phyloP scores from a whole-genome alignment of 2,113 vertebrate genomes.

The Psettodes erumei region DNA sequence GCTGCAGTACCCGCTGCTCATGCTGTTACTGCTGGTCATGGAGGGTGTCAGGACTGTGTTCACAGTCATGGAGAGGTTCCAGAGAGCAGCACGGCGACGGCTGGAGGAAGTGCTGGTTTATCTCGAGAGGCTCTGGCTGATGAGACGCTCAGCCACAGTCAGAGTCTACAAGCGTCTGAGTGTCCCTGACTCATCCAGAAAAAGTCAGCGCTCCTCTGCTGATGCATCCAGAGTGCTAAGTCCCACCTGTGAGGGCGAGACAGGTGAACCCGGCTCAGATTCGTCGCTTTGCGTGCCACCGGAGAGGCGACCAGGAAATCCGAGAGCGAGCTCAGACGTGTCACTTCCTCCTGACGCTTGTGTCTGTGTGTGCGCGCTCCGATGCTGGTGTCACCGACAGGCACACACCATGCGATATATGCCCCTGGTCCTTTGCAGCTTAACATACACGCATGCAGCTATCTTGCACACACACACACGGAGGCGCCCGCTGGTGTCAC shows the following conservation, averaged over 20 bases:
- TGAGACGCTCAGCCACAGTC: constrained; percentile 44
- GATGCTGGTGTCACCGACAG: constrained; percentile 48
- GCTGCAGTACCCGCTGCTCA: constrained; percentile 98
- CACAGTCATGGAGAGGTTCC: constrained; percentile 76
- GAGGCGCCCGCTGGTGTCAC: constrained; percentile 7
- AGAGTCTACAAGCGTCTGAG: constrained; percentile 23
- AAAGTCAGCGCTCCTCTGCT: constrained; percentile 36
- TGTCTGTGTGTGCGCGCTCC: constrained; percentile 16
- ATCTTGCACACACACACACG: background rate
- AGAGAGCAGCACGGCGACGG: constrained; percentile 15
- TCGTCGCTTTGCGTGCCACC: constrained; percentile 45
- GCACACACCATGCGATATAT: background rate
- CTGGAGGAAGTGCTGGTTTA: constrained; percentile 44
- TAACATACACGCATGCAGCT: background rate
- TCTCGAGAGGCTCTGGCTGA: background rate
- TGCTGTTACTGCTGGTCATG: constrained; percentile 90
- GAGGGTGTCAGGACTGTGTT: constrained; percentile 70
- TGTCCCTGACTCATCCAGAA: constrained; percentile 45
- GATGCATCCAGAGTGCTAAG: constrained; percentile 53
- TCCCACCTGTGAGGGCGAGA: constrained; percentile 49
- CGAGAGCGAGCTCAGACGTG: constrained; percentile 64
- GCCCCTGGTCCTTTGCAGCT: constrained; percentile 24
- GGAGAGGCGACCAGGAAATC: constrained; percentile 73
- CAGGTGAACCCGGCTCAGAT: constrained; percentile 69
- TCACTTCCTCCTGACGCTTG: constrained; percentile 72